Conservation (phyloP, 2,113 vertebrate species). For the Pygoscelis adeliae region DNA sequence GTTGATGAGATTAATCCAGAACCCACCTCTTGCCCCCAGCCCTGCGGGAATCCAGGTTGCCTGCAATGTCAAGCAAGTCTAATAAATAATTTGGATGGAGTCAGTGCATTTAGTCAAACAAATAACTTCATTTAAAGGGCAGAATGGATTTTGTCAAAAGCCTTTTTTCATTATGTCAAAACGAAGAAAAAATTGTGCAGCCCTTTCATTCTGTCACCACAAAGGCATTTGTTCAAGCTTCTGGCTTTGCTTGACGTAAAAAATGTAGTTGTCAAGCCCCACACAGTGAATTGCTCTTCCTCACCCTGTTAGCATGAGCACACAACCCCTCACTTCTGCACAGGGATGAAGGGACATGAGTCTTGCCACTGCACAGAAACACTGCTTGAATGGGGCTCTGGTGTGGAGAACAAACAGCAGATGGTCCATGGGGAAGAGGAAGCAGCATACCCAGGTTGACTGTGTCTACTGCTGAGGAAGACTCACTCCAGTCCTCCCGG, state of each 20-base stretch:
- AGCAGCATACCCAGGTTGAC: background rate
- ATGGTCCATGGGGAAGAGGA: background rate
- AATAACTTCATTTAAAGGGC: conserved; percentile 71
- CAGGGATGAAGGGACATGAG: background rate
- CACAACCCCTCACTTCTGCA: background rate
- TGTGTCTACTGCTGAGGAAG: background rate
- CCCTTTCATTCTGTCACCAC: conserved; percentile 67
- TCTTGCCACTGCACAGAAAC: background rate
- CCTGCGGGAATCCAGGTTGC: conserved; percentile 23
- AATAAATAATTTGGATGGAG: conserved; percentile 61
- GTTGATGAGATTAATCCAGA: background rate
- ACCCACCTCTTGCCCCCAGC: background rate
- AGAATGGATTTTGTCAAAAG: conserved; percentile 72
- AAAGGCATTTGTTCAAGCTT: conserved; percentile 63
- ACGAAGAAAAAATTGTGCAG: conserved; percentile 42
- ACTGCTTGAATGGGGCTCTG: background rate
- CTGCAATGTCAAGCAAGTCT: conserved; percentile 25
- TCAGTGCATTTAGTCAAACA: conserved; percentile 67
- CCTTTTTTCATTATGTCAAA: conserved; percentile 69
- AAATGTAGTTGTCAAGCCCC: conserved; percentile 57
- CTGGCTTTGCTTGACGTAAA: conserved; percentile 48
- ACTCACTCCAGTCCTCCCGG: background rate
- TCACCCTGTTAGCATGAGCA: background rate
- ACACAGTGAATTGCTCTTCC: conserved; percentile 32
- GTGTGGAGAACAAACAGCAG: background rate